Conservation (phyloP, 2,113 vertebrate genomes). For the Callithrix jacchus region DNA sequence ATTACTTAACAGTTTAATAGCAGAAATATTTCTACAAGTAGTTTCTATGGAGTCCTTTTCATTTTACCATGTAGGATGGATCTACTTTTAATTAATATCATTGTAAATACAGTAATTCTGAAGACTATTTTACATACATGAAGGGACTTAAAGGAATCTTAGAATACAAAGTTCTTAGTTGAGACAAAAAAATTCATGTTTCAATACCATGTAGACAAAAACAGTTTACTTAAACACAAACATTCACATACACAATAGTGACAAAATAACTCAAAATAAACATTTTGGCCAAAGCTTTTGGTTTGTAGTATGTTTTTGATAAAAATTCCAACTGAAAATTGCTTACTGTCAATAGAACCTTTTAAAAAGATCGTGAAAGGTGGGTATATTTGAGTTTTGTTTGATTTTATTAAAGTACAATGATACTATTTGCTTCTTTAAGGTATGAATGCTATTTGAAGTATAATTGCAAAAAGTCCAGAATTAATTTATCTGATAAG, state of each 20-base stretch:
- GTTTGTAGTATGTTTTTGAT: not conserved
- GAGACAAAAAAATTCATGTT: not conserved
- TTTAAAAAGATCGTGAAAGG: not conserved
- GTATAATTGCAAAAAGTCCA: not conserved
- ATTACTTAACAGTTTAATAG: not conserved
- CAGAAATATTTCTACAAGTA: not conserved
- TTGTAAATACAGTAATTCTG: not conserved
- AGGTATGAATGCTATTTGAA: not conserved
- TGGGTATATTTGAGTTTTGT: not conserved
- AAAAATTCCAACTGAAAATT: not conserved
- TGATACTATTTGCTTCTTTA: not conserved
- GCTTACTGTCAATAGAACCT: not conserved
- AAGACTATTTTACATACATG: not conserved
- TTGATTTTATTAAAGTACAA: not conserved
- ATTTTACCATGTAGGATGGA: not conserved
- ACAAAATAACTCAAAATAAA: conserved; percentile 40
- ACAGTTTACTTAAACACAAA: not conserved
- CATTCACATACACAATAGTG: not conserved
- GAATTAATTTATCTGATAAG: not conserved
- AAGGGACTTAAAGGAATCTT: not conserved
- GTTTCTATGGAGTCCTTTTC: not conserved
- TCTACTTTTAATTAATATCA: not conserved
- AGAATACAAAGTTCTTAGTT: not conserved
- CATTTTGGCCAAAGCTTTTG: not conserved
- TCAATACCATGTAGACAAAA: conserved; percentile 16